Percentiles rank a stretch among this genome's conserved stretches.
phyloP scores from a whole-genome alignment of 2,888 invertebrate species.

The Chironomus tentans region DNA sequence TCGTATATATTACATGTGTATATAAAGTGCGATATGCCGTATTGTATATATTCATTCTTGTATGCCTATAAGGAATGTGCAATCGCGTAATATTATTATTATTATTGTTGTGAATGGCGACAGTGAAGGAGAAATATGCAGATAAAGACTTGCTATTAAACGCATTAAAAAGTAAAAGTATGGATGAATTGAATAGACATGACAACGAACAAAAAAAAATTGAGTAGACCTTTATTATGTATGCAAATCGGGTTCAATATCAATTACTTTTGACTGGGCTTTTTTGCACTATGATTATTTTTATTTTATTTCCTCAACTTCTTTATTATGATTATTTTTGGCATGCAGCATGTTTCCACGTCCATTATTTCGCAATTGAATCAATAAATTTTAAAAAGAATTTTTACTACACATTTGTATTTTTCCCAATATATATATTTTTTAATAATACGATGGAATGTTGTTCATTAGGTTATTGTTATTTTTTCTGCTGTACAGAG shows the following conservation, averaged over 20 bases:
- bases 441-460: neutral
- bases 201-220: neutral
- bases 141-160: neutral
- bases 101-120: neutral
- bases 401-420: neutral
- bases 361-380: neutral
- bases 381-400: neutral
- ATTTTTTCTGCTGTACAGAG: neutral
- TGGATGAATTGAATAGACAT: too few species aligned
- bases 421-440: too few species aligned
- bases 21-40: neutral
- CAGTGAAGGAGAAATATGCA: neutral
- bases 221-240: neutral
- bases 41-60: neutral
- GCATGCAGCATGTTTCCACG: neutral
- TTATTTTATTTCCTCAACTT: neutral
- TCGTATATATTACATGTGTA: neutral
- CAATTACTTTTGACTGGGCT: neutral
- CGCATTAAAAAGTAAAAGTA: neutral
- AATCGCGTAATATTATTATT: neutral
- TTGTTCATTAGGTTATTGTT: constrained; percentile 10
- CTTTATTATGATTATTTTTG: neutral
- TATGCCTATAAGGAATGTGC: neutral
- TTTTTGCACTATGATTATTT: neutral
- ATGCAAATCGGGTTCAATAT: constrained; percentile 7